phyloP scores from a whole-genome alignment of 1,140 invertebrate genomes.

The Papilio aristodemus region DNA sequence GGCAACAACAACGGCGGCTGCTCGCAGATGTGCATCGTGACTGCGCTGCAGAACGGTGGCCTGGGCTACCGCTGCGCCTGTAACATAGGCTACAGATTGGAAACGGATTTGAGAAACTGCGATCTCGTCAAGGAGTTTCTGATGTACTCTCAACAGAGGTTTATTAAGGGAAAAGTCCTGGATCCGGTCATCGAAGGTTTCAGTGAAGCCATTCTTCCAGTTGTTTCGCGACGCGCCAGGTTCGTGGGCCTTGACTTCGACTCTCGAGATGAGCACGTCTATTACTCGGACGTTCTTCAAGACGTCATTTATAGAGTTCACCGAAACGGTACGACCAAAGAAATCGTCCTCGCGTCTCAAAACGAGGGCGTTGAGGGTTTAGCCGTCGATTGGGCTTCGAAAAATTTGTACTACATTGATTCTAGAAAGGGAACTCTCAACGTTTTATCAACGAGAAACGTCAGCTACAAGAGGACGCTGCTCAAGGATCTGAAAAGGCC shows the following conservation, averaged over 20 bases:
- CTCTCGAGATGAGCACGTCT: conserved; percentile 94
- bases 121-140: conserved; percentile 94
- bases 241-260: conserved; percentile 99
- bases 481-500: conserved; percentile 95
- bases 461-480: conserved; percentile 91
- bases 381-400: conserved; percentile 97
- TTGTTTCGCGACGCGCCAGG: conserved; percentile 93
- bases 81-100: conserved; percentile 92
- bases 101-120: conserved; percentile 90
- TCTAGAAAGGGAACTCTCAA: conserved; percentile 97
- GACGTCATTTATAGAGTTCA: conserved; percentile 97
- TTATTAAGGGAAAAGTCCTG: conserved; percentile 96
- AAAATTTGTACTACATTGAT: conserved; percentile 99
- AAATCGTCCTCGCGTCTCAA: conserved; percentile 96
- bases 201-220: conserved; percentile 95
- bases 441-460: conserved; percentile 93
- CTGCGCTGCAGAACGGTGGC: conserved; percentile 86
- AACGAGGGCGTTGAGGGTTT: conserved; percentile 98
- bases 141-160: conserved; percentile 98
- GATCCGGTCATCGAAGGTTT: conserved; percentile 94
- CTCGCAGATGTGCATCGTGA: conserved; percentile 97
- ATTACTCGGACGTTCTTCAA: conserved; percentile 98
- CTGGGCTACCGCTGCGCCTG: conserved; percentile 97
- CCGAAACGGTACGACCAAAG: conserved; percentile 91
- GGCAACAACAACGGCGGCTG: conserved; percentile 94